Evolutionary conservation across 2,113 vertebrate species (phyloP).

Genomic region (Xenotilapia longispinis): DNA sequence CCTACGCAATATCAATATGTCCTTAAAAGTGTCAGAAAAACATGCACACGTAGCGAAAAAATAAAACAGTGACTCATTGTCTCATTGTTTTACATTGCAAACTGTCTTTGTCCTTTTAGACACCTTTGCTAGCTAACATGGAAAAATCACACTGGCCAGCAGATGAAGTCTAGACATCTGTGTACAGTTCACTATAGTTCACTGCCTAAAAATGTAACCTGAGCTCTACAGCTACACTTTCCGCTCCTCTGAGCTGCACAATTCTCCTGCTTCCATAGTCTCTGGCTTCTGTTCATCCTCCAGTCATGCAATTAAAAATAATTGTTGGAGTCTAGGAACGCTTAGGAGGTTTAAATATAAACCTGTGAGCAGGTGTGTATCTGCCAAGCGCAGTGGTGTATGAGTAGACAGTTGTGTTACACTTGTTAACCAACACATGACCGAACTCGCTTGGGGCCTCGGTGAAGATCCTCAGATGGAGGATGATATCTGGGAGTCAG

Average conservation of each 20-base stretch:
- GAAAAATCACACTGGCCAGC: conserved; percentile 3
- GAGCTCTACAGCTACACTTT: conserved; percentile 20
- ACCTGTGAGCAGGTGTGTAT: conserved; percentile 6
- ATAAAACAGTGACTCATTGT: neutral
- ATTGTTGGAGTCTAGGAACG: neutral
- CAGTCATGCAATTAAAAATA: neutral
- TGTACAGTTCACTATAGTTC: conserved; percentile 23
- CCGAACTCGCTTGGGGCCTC: neutral
- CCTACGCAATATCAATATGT: neutral
- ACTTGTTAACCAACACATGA: neutral
- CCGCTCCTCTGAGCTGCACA: neutral
- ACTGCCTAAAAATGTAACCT: conserved; percentile 43
- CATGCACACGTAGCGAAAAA: neutral
- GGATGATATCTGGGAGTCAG: neutral
- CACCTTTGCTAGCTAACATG: neutral
- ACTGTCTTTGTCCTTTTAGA: neutral
- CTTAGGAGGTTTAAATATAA: neutral
- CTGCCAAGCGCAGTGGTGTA: neutral
- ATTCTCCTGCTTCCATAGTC: neutral
- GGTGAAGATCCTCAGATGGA: neutral
- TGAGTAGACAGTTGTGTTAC: neutral
- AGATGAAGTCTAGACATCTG: conserved; percentile 40
- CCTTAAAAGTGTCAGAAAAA: neutral
- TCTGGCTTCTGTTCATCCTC: neutral
- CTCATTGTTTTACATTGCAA: neutral